A percentile compares a stretch with the other conserved stretches of the same genome.
phyloP scores from a whole-genome alignment of 2,888 invertebrate genomes.

The Yponomeuta malinellus region DNA sequence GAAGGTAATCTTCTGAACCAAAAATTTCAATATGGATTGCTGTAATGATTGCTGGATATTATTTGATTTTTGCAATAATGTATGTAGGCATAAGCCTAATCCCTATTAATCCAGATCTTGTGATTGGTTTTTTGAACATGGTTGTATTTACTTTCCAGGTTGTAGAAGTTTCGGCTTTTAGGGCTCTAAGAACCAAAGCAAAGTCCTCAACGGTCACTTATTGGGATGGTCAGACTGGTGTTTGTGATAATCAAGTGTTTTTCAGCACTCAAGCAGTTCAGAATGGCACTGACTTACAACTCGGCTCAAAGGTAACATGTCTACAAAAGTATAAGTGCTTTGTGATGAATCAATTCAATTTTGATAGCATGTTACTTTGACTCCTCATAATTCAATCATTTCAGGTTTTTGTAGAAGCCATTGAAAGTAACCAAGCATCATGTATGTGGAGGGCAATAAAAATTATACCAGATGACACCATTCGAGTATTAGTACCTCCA shows the following conservation, averaged over 20 bases:
- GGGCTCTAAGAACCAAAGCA: constrained; percentile 76
- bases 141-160: constrained; percentile 58
- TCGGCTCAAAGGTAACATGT: constrained; percentile 74
- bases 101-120: not conserved
- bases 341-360: too few relatives aligned
- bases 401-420: constrained; percentile 78
- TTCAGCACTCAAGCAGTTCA: constrained; percentile 75
- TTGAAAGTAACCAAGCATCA: constrained; percentile 81
- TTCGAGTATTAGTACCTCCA: constrained; percentile 30
- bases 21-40: too few relatives aligned
- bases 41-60: too few relatives aligned
- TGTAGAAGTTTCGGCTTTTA: constrained; percentile 76
- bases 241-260: constrained; percentile 75
- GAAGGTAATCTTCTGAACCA: too few relatives aligned
- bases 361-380: not conserved
- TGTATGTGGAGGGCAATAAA: constrained; percentile 78
- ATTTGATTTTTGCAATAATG: too few relatives aligned
- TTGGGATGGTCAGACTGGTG: constrained; percentile 63
- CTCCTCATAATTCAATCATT: constrained; percentile 14
- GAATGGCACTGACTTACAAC: constrained; percentile 66
- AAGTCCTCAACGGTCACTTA: constrained; percentile 65
- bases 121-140: too few relatives aligned
- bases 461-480: constrained; percentile 43
- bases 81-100: too few relatives aligned
- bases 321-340: constrained; percentile 13